phyloP scores from a whole-genome alignment of 2,797 vertebrate genomes.

The Clarias laeviceps region DNA sequence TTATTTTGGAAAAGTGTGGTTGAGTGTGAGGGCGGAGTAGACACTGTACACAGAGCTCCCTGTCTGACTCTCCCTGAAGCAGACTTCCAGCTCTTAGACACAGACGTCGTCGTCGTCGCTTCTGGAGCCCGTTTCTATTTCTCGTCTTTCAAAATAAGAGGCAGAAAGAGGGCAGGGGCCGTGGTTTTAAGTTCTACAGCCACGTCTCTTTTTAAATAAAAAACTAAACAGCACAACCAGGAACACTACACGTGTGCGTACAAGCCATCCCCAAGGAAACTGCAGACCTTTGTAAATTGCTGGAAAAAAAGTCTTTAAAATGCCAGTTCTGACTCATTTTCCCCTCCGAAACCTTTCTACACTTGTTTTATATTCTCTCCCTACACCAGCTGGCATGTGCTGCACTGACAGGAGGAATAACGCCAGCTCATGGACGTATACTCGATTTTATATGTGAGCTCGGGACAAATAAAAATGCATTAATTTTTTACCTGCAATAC shows the following conservation, averaged over 20 bases:
- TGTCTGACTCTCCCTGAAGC: conserved; percentile 22
- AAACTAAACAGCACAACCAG: neutral
- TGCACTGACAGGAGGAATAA: neutral
- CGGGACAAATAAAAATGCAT: neutral
- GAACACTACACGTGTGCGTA: neutral
- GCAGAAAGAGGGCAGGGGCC: conserved; percentile 4
- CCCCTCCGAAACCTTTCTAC: conserved; percentile 31
- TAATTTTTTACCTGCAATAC: neutral
- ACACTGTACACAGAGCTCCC: neutral
- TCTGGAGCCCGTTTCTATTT: conserved; percentile 31
- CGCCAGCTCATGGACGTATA: neutral
- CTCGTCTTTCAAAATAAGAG: conserved; percentile 43
- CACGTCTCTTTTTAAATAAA: neutral
- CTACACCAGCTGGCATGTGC: conserved; percentile 17
- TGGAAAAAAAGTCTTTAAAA: conserved; percentile 40
- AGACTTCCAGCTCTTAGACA: conserved; percentile 12
- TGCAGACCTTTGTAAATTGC: conserved; percentile 34
- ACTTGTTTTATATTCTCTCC: conserved; percentile 38
- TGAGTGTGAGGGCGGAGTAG: conserved; percentile 26
- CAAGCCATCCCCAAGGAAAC: conserved; percentile 19
- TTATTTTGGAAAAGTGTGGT: conserved; percentile 44
- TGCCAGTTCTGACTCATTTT: conserved; percentile 45
- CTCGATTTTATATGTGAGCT: neutral
- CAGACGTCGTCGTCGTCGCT: neutral
- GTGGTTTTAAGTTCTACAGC: neutral